Conservation (phyloP, 2,888 invertebrate species). For the Cantharis lateralis region DNA sequence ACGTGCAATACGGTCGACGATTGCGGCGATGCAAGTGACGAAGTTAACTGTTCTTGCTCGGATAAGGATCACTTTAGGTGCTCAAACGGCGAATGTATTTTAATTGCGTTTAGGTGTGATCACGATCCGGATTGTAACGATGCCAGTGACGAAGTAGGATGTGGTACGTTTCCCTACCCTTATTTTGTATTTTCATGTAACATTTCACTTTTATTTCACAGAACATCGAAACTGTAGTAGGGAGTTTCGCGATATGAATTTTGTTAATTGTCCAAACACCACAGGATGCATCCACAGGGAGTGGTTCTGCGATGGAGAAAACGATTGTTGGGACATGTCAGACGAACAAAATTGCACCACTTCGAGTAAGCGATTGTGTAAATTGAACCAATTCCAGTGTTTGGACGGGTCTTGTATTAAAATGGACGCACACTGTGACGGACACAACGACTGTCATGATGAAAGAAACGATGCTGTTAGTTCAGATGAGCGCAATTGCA, state of each 20-base stretch:
- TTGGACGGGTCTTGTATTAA: slow-evolving; percentile 60
- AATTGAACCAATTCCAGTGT: slow-evolving; percentile 54
- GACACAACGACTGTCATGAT: slow-evolving; percentile 65
- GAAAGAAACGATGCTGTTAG: slow-evolving; percentile 49
- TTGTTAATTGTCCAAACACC: slow-evolving; percentile 61
- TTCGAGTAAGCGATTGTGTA: slow-evolving; percentile 23
- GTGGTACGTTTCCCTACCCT: slow-evolving; percentile 54
- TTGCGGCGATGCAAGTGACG: slow-evolving; percentile 78
- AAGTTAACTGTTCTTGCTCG: slow-evolving; percentile 68
- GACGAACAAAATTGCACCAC: slow-evolving; percentile 73
- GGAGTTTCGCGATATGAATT: slow-evolving; percentile 30
- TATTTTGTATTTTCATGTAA: background rate
- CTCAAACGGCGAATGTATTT: slow-evolving; percentile 63
- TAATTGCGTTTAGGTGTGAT: slow-evolving; percentile 56
- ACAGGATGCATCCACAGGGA: slow-evolving; percentile 74
- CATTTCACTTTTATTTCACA: slow-evolving; percentile 8
- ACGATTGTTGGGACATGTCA: slow-evolving; percentile 76
- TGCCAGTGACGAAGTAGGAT: slow-evolving; percentile 67
- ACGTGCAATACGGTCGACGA: slow-evolving; percentile 74
- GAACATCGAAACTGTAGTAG: slow-evolving; percentile 53
- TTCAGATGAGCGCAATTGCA: slow-evolving; percentile 68
- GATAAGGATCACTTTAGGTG: slow-evolving; percentile 60
- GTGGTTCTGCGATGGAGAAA: slow-evolving; percentile 75
- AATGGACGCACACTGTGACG: slow-evolving; percentile 62
- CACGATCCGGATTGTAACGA: slow-evolving; percentile 63